Conservation (phyloP, 2,797 vertebrate genomes). For the Dendrocincla tyrannina region DNA sequence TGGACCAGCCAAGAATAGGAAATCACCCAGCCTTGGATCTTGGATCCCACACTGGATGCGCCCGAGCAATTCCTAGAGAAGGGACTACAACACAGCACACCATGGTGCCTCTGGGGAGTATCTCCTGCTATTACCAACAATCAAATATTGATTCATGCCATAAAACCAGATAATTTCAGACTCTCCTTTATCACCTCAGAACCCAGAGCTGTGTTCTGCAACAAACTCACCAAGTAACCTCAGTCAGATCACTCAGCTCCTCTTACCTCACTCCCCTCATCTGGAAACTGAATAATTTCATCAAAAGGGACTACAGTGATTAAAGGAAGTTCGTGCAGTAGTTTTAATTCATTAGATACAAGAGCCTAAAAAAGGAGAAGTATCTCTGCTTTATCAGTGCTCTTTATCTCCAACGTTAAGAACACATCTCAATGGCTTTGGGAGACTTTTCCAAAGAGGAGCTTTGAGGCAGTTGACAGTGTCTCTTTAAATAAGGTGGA, state of each 20-base stretch:
- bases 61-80: neutral
- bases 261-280: neutral
- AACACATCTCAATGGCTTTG: neutral
- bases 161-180: neutral
- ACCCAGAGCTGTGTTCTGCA: neutral
- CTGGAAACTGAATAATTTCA: neutral
- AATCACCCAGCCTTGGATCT: neutral
- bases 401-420: neutral
- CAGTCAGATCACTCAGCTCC: neutral
- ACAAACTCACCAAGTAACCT: neutral
- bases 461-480: slow-evolving; percentile 11
- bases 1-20: neutral
- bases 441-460: neutral
- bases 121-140: neutral
- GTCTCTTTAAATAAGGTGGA: slow-evolving; percentile 61
- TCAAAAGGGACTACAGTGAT: neutral
- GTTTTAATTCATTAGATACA: neutral
- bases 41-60: neutral
- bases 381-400: neutral
- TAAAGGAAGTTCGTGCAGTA: neutral
- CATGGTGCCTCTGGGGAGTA: neutral
- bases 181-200: neutral
- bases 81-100: neutral
- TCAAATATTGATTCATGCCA: neutral
- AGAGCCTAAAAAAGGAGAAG: neutral